These are phyloP conservation scores for Drosophila simulans DNA, from an alignment of 1,140 invertebrate species.

Conservation along the genomic window DNA sequence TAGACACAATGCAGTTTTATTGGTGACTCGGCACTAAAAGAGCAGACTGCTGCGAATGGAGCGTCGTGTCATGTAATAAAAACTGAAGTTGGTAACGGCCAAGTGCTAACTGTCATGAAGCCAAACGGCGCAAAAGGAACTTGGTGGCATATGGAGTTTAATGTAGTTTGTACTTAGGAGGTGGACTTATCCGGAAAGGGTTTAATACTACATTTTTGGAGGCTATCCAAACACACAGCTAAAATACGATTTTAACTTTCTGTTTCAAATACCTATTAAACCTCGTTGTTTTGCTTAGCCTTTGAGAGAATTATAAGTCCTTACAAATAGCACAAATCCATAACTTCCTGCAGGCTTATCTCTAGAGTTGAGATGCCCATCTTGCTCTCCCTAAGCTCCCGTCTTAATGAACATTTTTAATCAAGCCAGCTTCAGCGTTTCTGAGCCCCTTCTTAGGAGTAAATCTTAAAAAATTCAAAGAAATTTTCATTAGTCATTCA, in stretches of 20 bases:
- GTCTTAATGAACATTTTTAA: conserved; percentile 24
- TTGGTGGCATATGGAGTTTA: conserved; percentile 32
- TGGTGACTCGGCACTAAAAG: conserved; percentile 50
- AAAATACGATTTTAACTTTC: background rate
- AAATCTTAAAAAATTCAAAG: conserved; percentile 41
- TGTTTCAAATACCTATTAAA: too few relatives aligned
- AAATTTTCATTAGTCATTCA: conserved; percentile 39
- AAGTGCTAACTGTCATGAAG: conserved; percentile 15
- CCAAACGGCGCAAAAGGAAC: conserved; percentile 15
- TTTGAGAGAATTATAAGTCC: background rate
- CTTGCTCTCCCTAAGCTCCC: background rate
- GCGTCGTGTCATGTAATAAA: conserved; percentile 13
- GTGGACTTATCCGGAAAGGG: background rate
- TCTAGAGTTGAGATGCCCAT: background rate
- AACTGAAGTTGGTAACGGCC: conserved; percentile 18
- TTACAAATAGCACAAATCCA: conserved; percentile 22
- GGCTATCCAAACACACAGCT: too few relatives aligned
- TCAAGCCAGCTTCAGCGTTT: background rate
- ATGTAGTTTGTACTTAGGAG: background rate
- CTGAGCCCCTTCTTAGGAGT: conserved; percentile 17
- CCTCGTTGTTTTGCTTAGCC: background rate
- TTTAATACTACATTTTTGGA: background rate
- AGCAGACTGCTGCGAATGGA: conserved; percentile 1
- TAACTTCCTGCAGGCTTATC: background rate
- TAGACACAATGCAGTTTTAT: conserved; percentile 63